Base-by-base conservation (phyloP, 2,888 invertebrate genomes). In the Amorpha juglandis region DNA sequence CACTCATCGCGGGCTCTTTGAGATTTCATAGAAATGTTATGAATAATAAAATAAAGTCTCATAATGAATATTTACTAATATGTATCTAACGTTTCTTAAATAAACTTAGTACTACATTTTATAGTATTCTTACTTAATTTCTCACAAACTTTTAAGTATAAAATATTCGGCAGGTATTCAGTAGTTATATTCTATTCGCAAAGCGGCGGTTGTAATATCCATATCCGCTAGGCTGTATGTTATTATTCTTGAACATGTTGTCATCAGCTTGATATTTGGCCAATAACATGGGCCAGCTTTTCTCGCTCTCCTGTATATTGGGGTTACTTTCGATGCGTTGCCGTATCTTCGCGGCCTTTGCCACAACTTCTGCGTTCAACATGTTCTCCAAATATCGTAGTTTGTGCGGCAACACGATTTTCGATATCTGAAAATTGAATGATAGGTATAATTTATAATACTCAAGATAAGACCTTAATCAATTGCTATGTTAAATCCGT, bases 301-400 rank as follows among this genome's bases (percentile, higher is more conserved):
- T 90, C 9, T 87, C 89, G 58, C 75, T 79, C 9, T 90, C 91
- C 47, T 80, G 86, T 9, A 77, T 76, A 67, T 86, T 90, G 0
- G 91, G 89, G 64, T 88, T 91, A 0, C 84, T 85, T 71, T 90
- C 92, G 69, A 89, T 85, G 47, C 86, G 76, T 63, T 90, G 89
- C 0, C 91, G 81, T 45, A 91, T 87, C 69, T 89, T 88, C 1
- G 90, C 87, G 1, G 91, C 91, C 66, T 91, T 92, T 80, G 91
- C 91, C 1, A 91, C 76, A 0, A 91, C 90, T 67, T 92, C 92
- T 0, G 90, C 86, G 67, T 91, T 92, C 62, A 92, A 69, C 92
- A 92, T 92, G 67, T 92, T 92, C 69, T 92, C 92, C 65, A 92
- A 77, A 71, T 92, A 92, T 47, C 92, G 79, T 19, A 92, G 77